These are phyloP conservation scores for Erinaceus europaeus DNA, from an alignment of 2,113 vertebrate species.

Conservation along the genomic window DNA sequence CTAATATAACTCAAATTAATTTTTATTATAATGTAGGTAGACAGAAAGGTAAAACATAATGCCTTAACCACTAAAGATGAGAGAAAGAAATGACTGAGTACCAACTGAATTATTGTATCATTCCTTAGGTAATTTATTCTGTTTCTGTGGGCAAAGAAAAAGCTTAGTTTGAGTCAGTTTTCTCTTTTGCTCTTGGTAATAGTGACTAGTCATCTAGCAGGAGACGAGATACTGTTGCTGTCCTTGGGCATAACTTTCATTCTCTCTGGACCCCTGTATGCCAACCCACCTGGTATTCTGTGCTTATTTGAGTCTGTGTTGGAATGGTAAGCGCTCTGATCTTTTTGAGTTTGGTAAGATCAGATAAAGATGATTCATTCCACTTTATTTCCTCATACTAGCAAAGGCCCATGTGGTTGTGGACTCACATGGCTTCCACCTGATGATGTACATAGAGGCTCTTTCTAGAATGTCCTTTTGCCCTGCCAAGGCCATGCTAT, in stretches of 20 bases:
- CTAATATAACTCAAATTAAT: background rate
- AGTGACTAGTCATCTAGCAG: background rate
- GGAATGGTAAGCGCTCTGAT: background rate
- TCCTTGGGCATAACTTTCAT: background rate
- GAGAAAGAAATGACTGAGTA: background rate
- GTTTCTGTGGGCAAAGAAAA: background rate
- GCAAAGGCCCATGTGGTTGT: accelerated
- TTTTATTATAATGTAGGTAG: background rate
- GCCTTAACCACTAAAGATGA: accelerated
- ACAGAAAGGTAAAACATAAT: background rate
- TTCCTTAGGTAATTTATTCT: background rate
- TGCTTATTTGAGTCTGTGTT: background rate
- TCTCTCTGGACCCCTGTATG: accelerated
- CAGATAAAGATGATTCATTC: background rate
- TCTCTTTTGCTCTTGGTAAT: background rate
- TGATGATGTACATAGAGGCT: background rate
- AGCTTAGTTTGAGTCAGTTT: background rate
- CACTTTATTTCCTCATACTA: background rate
- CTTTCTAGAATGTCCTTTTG: background rate
- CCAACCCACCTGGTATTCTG: background rate
- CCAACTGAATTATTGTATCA: background rate
- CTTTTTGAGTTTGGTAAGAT: background rate
- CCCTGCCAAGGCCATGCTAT: background rate
- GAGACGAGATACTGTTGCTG: background rate
- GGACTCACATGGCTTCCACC: background rate